These are phyloP conservation scores for Catotricha subobsoleta DNA, from an alignment of 2,888 invertebrate genomes.

Conservation along the genomic window DNA sequence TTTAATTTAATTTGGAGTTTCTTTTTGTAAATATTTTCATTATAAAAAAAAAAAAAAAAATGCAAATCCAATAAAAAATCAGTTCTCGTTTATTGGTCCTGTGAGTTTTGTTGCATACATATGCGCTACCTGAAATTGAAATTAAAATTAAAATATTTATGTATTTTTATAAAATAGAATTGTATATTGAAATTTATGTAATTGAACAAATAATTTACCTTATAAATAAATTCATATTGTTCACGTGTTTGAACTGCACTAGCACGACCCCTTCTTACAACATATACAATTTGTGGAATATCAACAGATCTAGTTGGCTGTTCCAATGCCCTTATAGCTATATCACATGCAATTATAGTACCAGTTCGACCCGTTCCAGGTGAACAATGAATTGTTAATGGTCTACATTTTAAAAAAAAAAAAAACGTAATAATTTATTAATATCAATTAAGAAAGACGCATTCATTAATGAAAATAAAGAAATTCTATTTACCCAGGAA, in stretches of 20 bases:
- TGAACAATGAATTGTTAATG: slow-evolving; percentile 70
- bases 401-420: slow-evolving; percentile 23
- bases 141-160: neutral
- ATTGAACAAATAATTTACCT: slow-evolving; percentile 37
- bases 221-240: slow-evolving; percentile 83
- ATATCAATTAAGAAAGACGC: neutral
- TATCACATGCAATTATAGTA: slow-evolving; percentile 68
- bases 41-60: neutral
- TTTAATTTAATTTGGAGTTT: neutral
- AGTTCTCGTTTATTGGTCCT: slow-evolving; percentile 45
- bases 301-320: slow-evolving; percentile 56
- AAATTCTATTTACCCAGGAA: slow-evolving; percentile 29
- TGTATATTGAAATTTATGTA: neutral
- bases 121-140: slow-evolving; percentile 50
- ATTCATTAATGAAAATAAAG: no score
- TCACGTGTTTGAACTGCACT: slow-evolving; percentile 80
- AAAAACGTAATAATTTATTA: neutral
- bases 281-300: slow-evolving; percentile 69
- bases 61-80: slow-evolving; percentile 8
- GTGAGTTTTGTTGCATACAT: slow-evolving; percentile 71
- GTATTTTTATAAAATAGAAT: neutral
- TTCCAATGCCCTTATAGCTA: slow-evolving; percentile 73
- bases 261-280: slow-evolving; percentile 69
- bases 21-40: neutral
- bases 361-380: slow-evolving; percentile 83